Conservation (phyloP, 2,797 vertebrate species). For the Schizopygopsis pylzovi region DNA sequence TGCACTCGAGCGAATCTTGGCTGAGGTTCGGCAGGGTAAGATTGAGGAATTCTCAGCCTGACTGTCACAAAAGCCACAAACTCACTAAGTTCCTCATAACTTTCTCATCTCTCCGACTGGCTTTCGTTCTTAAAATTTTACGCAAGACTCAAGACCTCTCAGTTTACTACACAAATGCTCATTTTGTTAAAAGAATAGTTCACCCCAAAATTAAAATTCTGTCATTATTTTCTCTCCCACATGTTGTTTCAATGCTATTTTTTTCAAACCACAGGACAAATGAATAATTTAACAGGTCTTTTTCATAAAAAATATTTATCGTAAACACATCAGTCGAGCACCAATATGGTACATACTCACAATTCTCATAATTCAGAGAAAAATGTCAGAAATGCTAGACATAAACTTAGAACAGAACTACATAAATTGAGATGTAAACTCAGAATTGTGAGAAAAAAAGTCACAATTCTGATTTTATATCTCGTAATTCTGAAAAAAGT, state of each 20-base stretch:
- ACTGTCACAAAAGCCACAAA: conserved; percentile 57
- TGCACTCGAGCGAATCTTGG: conserved; percentile 26
- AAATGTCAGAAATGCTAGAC: background rate
- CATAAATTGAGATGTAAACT: background rate
- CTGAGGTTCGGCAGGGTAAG: conserved; percentile 42
- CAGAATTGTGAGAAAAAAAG: background rate
- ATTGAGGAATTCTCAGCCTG: conserved; percentile 63
- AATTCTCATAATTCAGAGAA: background rate
- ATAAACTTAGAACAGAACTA: background rate
- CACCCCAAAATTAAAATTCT: background rate
- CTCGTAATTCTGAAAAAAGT: no score
- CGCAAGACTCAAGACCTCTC: background rate
- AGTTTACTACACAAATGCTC: background rate
- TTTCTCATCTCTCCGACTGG: conserved; percentile 38
- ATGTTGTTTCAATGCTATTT: background rate
- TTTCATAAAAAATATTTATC: background rate
- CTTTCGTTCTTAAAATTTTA: background rate
- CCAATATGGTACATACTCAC: background rate
- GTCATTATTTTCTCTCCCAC: background rate
- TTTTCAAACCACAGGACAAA: background rate
- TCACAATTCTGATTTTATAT: no score
- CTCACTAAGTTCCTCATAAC: conserved; percentile 48
- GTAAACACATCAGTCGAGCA: background rate
- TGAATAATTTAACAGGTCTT: background rate
- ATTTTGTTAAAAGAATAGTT: background rate